Evolutionary conservation across 2,797 vertebrate genomes (phyloP).

Genomic region (Poecilia wingei): DNA sequence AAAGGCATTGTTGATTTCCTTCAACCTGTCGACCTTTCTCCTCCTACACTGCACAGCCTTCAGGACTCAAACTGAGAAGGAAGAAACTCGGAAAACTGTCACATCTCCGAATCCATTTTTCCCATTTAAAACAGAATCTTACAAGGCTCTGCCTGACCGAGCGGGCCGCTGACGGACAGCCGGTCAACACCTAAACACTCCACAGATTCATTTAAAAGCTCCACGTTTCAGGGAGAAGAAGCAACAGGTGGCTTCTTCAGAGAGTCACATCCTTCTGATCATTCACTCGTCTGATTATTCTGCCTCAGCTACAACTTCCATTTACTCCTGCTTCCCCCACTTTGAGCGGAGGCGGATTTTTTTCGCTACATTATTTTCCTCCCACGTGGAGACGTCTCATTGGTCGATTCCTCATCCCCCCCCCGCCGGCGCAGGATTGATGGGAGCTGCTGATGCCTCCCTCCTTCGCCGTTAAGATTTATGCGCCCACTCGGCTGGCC

Average conservation of each 20-base stretch:
- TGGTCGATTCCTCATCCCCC: constrained; percentile 49
- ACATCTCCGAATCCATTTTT: constrained; percentile 55
- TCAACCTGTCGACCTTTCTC: constrained; percentile 41
- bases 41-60: constrained; percentile 42
- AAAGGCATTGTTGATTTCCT: constrained; percentile 38
- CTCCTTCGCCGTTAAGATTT: constrained; percentile 65
- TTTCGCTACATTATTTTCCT: background rate
- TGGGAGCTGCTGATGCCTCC: constrained; percentile 56
- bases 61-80: constrained; percentile 27
- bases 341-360: constrained; percentile 24
- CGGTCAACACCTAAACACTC: constrained; percentile 38
- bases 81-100: constrained; percentile 57
- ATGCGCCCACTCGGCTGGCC: constrained; percentile 69
- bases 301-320: constrained; percentile 43
- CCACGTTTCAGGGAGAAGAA: background rate
- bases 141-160: constrained; percentile 1
- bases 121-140: constrained; percentile 39
- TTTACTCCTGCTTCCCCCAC: constrained; percentile 28
- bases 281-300: constrained; percentile 16
- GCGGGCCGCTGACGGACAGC: constrained; percentile 28
- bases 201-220: background rate
- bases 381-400: constrained; percentile 32
- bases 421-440: constrained; percentile 55
- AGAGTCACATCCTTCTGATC: constrained; percentile 13
- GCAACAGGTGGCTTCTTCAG: constrained; percentile 6